phyloP scores from a whole-genome alignment of 2,797 vertebrate genomes.

The Arremon aurantiirostris region DNA sequence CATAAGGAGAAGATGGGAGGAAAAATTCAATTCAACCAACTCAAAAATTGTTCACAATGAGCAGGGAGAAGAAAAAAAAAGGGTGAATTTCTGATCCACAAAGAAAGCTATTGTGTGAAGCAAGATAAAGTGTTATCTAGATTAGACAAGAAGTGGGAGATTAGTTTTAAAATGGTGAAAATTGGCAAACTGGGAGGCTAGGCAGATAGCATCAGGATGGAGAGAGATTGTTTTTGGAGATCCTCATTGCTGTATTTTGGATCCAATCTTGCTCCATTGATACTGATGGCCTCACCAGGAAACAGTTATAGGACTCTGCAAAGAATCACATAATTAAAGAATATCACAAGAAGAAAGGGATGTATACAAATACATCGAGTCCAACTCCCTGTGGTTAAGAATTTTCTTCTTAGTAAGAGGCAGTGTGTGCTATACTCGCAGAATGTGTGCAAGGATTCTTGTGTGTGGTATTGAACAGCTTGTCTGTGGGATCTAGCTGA shows the following conservation, averaged over 20 bases:
- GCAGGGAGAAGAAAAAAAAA: background rate
- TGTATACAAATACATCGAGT: rapidly evolving
- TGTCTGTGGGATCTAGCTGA: background rate
- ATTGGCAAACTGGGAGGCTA: background rate
- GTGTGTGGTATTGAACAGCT: background rate
- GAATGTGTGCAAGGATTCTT: background rate
- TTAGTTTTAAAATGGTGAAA: background rate
- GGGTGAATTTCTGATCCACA: background rate
- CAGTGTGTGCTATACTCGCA: rapidly evolving
- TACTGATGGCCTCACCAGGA: background rate
- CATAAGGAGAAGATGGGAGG: background rate
- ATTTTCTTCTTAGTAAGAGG: background rate
- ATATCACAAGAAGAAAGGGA: background rate
- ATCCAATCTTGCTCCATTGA: rapidly evolving
- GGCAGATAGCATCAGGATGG: background rate
- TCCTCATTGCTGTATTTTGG: background rate
- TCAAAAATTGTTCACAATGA: background rate
- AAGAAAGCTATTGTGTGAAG: background rate
- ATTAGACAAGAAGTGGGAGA: background rate
- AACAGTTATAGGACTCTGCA: background rate
- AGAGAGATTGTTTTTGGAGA: background rate
- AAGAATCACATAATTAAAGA: background rate
- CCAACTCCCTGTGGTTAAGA: background rate
- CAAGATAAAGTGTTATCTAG: background rate
- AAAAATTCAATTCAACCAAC: background rate